Evolutionary conservation across 1,140 invertebrate species (phyloP).

Genomic region (Trichonephila clavipes): DNA sequence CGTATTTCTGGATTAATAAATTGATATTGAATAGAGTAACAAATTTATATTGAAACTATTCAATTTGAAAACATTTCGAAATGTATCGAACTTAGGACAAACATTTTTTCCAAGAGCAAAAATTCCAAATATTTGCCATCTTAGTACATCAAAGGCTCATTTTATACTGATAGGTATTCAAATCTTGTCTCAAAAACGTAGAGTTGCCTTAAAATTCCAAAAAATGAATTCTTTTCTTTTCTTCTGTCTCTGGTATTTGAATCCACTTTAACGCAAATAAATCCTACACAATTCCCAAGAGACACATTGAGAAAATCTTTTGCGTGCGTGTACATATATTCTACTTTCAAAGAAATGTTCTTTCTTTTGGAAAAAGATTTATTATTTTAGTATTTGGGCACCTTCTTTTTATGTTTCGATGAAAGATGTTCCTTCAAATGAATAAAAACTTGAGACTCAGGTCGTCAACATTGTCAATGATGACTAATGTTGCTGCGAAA

Average conservation of each 20-base stretch:
- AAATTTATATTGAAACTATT: too few relatives aligned
- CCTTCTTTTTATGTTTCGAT: background rate
- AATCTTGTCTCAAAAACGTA: background rate
- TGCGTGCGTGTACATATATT: background rate
- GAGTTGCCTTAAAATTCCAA: background rate
- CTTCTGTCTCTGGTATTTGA: background rate
- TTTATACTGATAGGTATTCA: background rate
- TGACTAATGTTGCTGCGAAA: background rate
- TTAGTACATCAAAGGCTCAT: background rate
- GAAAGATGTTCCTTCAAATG: background rate
- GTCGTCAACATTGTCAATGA: background rate
- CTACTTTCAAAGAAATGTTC: background rate
- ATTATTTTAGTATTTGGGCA: background rate
- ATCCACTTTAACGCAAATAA: background rate
- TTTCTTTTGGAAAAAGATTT: slow-evolving; percentile 3
- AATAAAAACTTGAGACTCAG: background rate
- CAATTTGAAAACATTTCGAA: too few relatives aligned
- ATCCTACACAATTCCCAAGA: background rate
- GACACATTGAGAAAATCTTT: background rate
- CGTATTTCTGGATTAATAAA: too few relatives aligned
- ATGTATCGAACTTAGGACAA: too few relatives aligned
- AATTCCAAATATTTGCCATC: background rate
- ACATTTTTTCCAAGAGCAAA: background rate
- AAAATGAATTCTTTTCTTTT: background rate
- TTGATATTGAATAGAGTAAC: too few relatives aligned